A percentile compares a stretch with the other conserved stretches of the same genome.
Conservation (phyloP, 2,888 invertebrate species). For the Apoda limacodes region DNA sequence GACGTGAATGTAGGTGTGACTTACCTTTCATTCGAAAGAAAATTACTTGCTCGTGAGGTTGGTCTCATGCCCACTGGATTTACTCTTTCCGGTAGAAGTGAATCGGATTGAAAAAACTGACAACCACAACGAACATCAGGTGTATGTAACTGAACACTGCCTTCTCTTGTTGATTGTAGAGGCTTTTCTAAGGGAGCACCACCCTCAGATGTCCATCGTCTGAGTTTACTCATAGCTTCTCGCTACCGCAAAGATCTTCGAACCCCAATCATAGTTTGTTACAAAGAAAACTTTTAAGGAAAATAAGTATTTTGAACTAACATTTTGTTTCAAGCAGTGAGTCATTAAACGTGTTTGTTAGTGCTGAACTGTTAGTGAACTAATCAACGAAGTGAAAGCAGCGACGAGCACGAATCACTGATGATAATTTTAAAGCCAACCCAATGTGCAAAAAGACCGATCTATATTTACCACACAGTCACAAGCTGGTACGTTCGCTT, state of each 20-base stretch:
- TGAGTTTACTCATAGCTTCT: constrained; percentile 59
- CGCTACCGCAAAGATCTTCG: constrained; percentile 28
- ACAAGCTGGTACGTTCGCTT: constrained; percentile 62
- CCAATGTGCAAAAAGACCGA: constrained; percentile 57
- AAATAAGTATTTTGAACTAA: constrained; percentile 25
- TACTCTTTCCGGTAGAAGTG: constrained; percentile 79
- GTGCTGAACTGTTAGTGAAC: constrained; percentile 52
- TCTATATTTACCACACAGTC: constrained; percentile 62
- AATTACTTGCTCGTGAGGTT: constrained; percentile 70
- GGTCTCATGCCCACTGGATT: constrained; percentile 76
- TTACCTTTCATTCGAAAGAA: constrained; percentile 55
- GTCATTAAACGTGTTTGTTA: constrained; percentile 47
- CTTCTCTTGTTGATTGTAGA: constrained; percentile 77
- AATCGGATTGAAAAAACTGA: constrained; percentile 86
- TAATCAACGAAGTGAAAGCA: constrained; percentile 61
- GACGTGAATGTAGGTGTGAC: constrained; percentile 29
- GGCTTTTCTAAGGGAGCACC: constrained; percentile 71
- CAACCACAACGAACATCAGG: constrained; percentile 88
- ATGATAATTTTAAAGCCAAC: constrained; percentile 66
- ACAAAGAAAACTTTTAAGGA: constrained; percentile 26
- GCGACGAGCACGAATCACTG: constrained; percentile 62
- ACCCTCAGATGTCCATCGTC: constrained; percentile 78
- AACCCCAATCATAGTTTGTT: constrained; percentile 37
- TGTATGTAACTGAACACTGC: constrained; percentile 77
- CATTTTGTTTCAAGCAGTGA: constrained; percentile 33